Base-by-base conservation (phyloP, 2,797 vertebrate species). In the Parauchenoglanis ngamensis region DNA sequence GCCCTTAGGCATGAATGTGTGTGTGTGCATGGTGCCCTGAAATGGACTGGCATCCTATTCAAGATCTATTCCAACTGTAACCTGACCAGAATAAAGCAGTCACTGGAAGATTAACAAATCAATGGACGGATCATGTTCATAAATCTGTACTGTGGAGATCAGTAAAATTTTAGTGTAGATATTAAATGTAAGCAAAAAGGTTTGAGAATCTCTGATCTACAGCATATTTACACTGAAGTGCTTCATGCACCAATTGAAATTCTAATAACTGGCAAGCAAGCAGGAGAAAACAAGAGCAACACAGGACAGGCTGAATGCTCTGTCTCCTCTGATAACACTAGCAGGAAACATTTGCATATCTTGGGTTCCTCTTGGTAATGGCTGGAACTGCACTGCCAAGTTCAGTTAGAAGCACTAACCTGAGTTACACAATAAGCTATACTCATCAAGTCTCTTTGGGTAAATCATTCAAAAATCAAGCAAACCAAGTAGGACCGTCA, bases 291-390 rank as follows among this genome's bases (percentile, higher is more conserved):
- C 40, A 31, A 63, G 52, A 35, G 46, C n/a, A 83, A 31, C 23
- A 54, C 49, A 28, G 17, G 12, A 79, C 63, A 84, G 80, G 44
- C 57, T 54, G 75, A 57, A 83, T 72, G 59, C 78, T 85, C 75
- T 63, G 79, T 28, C 35, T 86, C 63, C 35, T 85, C 86, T 85
- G 88, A 89, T 89, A 89, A 83, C 68, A 87, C 21, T 4, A 68
- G 77, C 83, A 89, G 88, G 85, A 89, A 87, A 85, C 86, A 85
- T 85, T 83, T 87, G 76, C 76, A 80, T 87, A 87, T 87, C 85
- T 85, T 57, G 57, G 61, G 83, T 82, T 87, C 79, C 86, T 87
- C 86, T 52, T n/a, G 49, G 31, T 67, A 83, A 59, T 70, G 19
- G 11, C 79, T 81, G 79, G 12, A 65, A 46, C 59, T 75, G 19